Percentiles rank a stretch among this genome's conserved stretches.
phyloP scores from a whole-genome alignment of 2,888 invertebrate species.

The Scelioninae gen. 1 region DNA sequence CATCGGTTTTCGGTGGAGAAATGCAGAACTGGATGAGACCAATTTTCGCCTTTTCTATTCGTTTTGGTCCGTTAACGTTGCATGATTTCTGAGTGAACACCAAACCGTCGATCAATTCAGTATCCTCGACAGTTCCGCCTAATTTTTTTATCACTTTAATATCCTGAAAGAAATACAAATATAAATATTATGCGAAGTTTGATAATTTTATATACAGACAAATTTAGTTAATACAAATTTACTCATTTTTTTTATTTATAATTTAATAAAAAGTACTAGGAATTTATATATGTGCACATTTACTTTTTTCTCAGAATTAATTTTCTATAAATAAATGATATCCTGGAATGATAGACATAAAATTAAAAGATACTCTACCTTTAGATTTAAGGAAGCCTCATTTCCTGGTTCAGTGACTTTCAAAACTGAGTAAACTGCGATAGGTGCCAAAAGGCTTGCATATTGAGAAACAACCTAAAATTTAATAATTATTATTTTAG shows the following conservation, averaged over 20 bases:
- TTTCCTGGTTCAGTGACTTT: slow-evolving; percentile 91
- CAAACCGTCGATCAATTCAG: slow-evolving; percentile 97
- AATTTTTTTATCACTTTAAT: slow-evolving; percentile 98
- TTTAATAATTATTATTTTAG: slow-evolving; percentile 19
- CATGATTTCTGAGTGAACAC: slow-evolving; percentile 95
- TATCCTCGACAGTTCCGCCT: slow-evolving; percentile 99
- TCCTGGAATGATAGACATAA: too few species aligned
- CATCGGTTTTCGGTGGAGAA: slow-evolving; percentile 99
- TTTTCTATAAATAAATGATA: too few species aligned
- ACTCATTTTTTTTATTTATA: background rate
- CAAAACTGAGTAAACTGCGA: slow-evolving; percentile 98
- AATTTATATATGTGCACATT: too few species aligned
- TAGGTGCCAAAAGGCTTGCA: slow-evolving; percentile 96
- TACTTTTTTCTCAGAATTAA: too few species aligned
- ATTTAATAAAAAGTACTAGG: too few species aligned
- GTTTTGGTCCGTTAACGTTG: slow-evolving; percentile 95
- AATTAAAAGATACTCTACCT: slow-evolving; percentile 80
- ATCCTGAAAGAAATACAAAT: slow-evolving; percentile 85
- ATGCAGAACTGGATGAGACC: slow-evolving; percentile 99
- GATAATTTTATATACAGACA: background rate
- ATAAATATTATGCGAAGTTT: slow-evolving; percentile 10
- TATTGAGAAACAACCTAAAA: slow-evolving; percentile 97
- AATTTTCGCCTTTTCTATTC: slow-evolving; percentile 98
- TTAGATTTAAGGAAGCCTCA: slow-evolving; percentile 93
- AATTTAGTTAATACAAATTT: background rate